Conservation (phyloP, 2,113 vertebrate genomes). For the Piprites chloris region DNA sequence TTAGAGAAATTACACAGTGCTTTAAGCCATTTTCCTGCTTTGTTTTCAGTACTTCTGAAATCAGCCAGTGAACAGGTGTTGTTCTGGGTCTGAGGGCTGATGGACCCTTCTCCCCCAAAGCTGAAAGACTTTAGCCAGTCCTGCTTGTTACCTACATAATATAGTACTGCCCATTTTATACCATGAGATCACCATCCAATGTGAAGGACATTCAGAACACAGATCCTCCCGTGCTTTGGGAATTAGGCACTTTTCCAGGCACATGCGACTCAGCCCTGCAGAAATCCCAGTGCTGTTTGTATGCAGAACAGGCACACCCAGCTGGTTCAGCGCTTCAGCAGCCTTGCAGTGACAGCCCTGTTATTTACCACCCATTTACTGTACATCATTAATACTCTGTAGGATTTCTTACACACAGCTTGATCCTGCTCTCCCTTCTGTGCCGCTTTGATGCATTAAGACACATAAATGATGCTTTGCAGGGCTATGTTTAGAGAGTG, state of each 20-base stretch:
- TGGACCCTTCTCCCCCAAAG: not conserved
- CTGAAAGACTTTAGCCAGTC: not conserved
- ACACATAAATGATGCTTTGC: not conserved
- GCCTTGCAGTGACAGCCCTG: not conserved
- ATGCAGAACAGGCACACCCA: not conserved
- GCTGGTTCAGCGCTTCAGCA: not conserved
- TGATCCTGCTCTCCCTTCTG: not conserved
- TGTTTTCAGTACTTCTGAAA: not conserved
- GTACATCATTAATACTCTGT: not conserved
- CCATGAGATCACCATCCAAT: not conserved
- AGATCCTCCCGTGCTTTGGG: not conserved
- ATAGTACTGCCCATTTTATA: not conserved
- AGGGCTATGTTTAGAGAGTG: not conserved
- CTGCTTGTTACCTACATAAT: not conserved
- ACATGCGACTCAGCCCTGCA: rapidly evolving
- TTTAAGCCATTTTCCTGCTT: not conserved
- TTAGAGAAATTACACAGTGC: not conserved
- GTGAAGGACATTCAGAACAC: not conserved
- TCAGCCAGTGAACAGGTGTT: no score
- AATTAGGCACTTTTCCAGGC: not conserved
- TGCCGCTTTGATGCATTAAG: not conserved
- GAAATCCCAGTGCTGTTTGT: not conserved
- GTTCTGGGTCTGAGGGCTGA: not conserved
- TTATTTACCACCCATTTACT: not conserved
- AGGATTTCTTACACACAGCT: not conserved